Evolutionary conservation across 2,888 invertebrate species (phyloP), one percentile per base, ranked within the genome.

Genomic region (Oscheius myriophilus): DNA sequence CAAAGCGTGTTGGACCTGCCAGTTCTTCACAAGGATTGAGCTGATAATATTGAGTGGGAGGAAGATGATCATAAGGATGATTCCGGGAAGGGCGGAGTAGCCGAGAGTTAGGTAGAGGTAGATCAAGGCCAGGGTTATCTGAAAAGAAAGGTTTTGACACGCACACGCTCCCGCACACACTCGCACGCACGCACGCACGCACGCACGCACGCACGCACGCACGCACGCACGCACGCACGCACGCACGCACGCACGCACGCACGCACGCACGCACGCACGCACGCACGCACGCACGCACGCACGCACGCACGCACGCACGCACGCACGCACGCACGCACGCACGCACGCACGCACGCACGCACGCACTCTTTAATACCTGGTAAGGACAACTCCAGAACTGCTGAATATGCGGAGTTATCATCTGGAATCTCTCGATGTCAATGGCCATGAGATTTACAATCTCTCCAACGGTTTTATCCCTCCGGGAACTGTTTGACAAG

Each of bases 61-160:
- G 67, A 97, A 90, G 62, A 96, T 90, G 51, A 96, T 91, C 94
- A 97, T 94, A 51, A 96, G 93, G 1, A 92, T 93, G 58, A 97
- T 89, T 16, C 95, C 95, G 43, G 96, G 94, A 14, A 96, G 88
- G 0, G 95, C 94, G 0, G 95, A 93, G 0, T 93, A 92, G 0
- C 91, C 91, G 76, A 89, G 82, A 49, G 88, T 87, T 75, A 86
- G 73, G 87, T 87, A 89, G 46, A 89, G 86, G 72, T 88, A 88
- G 25, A 81, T 72, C 23, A 86, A 69, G 4, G 84, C 82, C n/a
- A 86, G 69, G 12, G 72, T 74, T 23, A 86, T 84, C 80, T 81
- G 72, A 21, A 61, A 33, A 33, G 33, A 9, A 33, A 33, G 9
- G 3, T 33, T 6, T 3, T 3, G 33, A 33, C 3, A 33, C 33